phyloP scores from a whole-genome alignment of 2,797 vertebrate species.

The Numenius phaeopus region DNA sequence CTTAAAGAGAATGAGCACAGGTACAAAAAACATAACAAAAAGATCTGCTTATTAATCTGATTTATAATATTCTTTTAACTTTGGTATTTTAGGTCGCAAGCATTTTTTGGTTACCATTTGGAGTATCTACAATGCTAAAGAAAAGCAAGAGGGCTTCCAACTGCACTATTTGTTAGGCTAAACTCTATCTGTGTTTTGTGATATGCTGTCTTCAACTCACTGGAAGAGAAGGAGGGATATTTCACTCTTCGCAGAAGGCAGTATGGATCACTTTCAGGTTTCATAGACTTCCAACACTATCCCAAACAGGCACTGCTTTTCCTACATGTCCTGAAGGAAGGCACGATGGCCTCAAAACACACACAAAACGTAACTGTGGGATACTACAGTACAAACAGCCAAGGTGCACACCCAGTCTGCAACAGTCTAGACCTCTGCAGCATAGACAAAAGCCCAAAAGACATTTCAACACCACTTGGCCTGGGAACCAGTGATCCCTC shows the following conservation, averaged over 20 bases:
- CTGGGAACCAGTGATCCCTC: background rate
- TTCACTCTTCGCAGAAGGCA: background rate
- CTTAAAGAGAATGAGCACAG: background rate
- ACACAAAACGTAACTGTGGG: accelerated
- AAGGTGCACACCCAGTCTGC: background rate
- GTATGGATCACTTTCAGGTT: background rate
- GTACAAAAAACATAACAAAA: background rate
- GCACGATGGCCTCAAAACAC: background rate
- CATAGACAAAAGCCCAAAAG: background rate
- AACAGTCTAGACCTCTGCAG: background rate
- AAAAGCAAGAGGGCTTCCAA: background rate
- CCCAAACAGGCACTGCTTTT: background rate
- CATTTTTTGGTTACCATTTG: background rate
- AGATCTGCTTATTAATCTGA: background rate
- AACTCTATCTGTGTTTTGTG: background rate
- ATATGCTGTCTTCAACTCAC: background rate
- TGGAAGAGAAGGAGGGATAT: background rate
- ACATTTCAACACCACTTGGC: background rate
- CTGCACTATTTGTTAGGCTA: background rate
- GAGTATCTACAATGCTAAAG: background rate
- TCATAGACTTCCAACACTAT: background rate
- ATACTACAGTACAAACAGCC: background rate
- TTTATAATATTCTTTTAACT: background rate
- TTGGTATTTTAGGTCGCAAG: background rate
- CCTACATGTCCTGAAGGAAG: background rate